Percentiles rank a stretch among this genome's conserved stretches.
Conservation (phyloP, 1,140 invertebrate species). For the Drosophila sturtevanti region DNA sequence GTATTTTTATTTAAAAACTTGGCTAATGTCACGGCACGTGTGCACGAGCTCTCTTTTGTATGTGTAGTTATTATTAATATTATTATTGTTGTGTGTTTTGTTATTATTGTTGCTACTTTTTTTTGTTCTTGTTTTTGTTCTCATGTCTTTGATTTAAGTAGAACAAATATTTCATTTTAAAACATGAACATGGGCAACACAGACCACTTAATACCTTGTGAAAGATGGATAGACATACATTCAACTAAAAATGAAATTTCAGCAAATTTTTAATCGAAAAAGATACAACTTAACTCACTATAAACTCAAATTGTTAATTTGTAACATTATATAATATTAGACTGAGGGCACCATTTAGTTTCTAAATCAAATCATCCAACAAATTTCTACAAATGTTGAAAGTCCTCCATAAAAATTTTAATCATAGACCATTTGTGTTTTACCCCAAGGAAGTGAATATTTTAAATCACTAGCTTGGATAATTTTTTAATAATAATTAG, state of each 20-base stretch:
- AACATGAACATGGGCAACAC: slow-evolving; percentile 34
- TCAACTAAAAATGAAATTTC: neutral
- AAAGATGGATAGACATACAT: neutral
- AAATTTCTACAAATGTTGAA: too few relatives aligned
- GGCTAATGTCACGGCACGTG: slow-evolving; percentile 67
- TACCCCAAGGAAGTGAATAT: neutral
- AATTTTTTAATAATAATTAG: neutral
- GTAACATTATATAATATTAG: too few relatives aligned
- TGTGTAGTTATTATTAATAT: slow-evolving; percentile 28
- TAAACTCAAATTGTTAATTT: too few relatives aligned
- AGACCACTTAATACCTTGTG: slow-evolving; percentile 4
- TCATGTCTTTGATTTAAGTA: slow-evolving; percentile 44
- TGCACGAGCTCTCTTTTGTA: slow-evolving; percentile 42
- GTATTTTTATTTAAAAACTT: slow-evolving; percentile 58
- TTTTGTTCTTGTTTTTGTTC: neutral
- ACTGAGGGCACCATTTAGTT: too few relatives aligned
- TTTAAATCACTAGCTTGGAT: neutral
- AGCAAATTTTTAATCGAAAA: neutral
- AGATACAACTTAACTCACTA: too few relatives aligned
- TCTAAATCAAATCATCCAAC: too few relatives aligned
- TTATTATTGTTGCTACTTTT: slow-evolving; percentile 20
- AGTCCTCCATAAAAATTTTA: neutral
- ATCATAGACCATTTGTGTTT: too few relatives aligned
- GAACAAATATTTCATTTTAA: slow-evolving; percentile 62
- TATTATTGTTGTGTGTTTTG: neutral